Evolutionary conservation across 2,888 invertebrate species (phyloP).

Genomic region (Panorpa germanica): DNA sequence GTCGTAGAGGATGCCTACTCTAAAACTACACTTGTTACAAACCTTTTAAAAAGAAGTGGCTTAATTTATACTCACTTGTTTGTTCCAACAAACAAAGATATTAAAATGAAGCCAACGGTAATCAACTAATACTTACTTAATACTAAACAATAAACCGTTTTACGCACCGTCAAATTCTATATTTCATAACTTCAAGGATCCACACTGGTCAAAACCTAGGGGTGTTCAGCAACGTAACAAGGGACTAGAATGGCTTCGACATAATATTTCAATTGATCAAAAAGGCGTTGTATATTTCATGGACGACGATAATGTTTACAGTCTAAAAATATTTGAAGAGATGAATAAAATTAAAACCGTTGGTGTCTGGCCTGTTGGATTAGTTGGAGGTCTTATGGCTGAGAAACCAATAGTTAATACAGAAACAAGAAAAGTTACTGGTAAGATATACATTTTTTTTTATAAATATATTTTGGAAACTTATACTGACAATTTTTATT

Average conservation of each 20-base stretch:
- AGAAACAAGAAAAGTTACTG: slow-evolving; percentile 28
- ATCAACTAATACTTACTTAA: slow-evolving; percentile 3
- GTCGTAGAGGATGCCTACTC: slow-evolving; percentile 68
- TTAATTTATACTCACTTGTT: no score
- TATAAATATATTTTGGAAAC: background rate
- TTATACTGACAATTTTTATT: background rate
- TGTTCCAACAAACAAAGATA: no score
- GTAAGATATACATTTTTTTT: slow-evolving; percentile 24
- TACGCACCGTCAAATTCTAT: background rate
- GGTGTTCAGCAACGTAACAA: slow-evolving; percentile 84
- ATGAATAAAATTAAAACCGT: slow-evolving; percentile 66
- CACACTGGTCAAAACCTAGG: slow-evolving; percentile 61
- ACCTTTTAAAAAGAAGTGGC: slow-evolving; percentile 34
- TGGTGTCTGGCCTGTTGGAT: slow-evolving; percentile 89
- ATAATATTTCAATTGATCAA: slow-evolving; percentile 28
- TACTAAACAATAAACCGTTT: background rate
- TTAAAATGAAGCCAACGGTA: slow-evolving; percentile 41
- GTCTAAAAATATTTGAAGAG: slow-evolving; percentile 75
- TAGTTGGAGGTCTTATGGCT: slow-evolving; percentile 87
- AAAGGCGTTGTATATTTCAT: slow-evolving; percentile 80
- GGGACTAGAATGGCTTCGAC: slow-evolving; percentile 64
- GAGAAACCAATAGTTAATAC: slow-evolving; percentile 68
- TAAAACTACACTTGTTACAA: slow-evolving; percentile 50
- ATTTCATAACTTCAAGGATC: slow-evolving; percentile 26
- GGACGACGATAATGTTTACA: slow-evolving; percentile 94